Percentiles rank a stretch among this genome's conserved stretches.
Conservation (phyloP, 1,140 invertebrate genomes). For the Nebria ingens region DNA sequence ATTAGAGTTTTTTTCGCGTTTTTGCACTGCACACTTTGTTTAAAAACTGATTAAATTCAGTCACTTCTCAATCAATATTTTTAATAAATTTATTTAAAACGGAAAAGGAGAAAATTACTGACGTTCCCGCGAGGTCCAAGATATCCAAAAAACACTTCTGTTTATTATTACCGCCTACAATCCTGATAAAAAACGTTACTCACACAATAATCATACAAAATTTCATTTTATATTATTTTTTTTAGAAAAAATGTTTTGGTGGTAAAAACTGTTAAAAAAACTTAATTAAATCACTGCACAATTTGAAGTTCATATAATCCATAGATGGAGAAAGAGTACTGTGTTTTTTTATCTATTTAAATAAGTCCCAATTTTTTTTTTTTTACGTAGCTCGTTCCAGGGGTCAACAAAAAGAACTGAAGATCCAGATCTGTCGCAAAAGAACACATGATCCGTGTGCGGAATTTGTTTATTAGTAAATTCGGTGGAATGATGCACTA, state of each 20-base stretch:
- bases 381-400: too few relatives aligned
- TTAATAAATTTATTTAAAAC: too few relatives aligned
- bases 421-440: too few relatives aligned
- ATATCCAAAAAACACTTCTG: neutral
- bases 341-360: too few relatives aligned
- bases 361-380: too few relatives aligned
- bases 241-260: neutral
- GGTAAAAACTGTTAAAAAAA: neutral
- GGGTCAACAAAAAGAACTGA: too few relatives aligned
- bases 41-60: neutral
- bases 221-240: neutral
- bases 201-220: too few relatives aligned
- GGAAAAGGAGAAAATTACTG: neutral
- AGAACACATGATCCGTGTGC: too few relatives aligned
- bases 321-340: neutral
- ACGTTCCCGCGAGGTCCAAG: neutral
- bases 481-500: too few relatives aligned
- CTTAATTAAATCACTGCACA: neutral
- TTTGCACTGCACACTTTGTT: neutral
- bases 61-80: neutral
- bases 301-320: neutral
- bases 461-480: too few relatives aligned
- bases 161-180: neutral
- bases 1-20: neutral
- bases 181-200: too few relatives aligned